These are phyloP conservation scores for Philereme transversata DNA, from an alignment of 2,888 invertebrate species.

Conservation along the genomic window DNA sequence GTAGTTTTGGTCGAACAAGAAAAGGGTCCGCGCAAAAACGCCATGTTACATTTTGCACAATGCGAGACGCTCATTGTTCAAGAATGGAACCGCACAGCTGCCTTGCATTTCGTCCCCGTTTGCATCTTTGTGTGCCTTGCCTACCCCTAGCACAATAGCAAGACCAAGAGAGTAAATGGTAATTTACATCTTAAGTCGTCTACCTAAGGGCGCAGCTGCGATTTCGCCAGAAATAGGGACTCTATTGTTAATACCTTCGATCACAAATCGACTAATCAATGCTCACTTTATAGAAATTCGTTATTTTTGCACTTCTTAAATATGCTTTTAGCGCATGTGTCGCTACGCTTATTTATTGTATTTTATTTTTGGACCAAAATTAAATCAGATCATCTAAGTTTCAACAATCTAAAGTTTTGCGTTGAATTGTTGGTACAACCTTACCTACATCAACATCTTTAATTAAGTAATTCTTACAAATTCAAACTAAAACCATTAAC, in stretches of 20 bases:
- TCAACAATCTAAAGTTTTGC: background rate
- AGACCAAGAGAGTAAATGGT: constrained; percentile 71
- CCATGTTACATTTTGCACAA: constrained; percentile 81
- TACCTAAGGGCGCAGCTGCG: constrained; percentile 79
- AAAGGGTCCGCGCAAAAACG: constrained; percentile 59
- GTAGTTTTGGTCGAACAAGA: constrained; percentile 43
- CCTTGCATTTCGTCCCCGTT: constrained; percentile 80
- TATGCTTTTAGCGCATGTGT: constrained; percentile 27
- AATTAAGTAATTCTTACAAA: background rate
- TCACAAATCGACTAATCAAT: constrained; percentile 62
- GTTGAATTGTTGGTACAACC: background rate
- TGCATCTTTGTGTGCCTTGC: constrained; percentile 72
- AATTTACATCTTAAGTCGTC: constrained; percentile 83
- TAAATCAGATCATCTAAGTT: background rate
- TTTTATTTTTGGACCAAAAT: background rate
- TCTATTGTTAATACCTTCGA: constrained; percentile 61
- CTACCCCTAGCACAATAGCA: constrained; percentile 66
- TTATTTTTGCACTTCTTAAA: constrained; percentile 43
- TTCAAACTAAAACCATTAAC: background rate
- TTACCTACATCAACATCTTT: no score
- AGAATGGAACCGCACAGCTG: constrained; percentile 79
- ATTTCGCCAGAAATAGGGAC: constrained; percentile 60
- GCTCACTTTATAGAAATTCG: constrained; percentile 41
- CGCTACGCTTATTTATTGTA: background rate
- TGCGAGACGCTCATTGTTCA: constrained; percentile 68